These are phyloP conservation scores for Glaucopsyche alexis DNA, from an alignment of 2,888 invertebrate genomes.

Conservation along the genomic window DNA sequence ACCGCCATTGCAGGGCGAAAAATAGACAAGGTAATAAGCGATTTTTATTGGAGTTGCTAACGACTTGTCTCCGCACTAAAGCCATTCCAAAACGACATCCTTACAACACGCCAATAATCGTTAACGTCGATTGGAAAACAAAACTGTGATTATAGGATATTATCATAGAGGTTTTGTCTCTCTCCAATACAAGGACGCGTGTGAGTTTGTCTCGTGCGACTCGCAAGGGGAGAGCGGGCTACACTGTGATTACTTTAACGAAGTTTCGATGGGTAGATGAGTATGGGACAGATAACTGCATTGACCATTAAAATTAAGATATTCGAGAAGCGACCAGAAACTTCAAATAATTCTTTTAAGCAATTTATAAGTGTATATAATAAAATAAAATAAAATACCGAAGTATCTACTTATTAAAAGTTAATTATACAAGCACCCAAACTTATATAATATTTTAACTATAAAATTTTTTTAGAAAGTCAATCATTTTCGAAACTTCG, in stretches of 20 bases:
- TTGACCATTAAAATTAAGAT: conserved; percentile 28
- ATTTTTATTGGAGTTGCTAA: conserved; percentile 71
- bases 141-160: conserved; percentile 83
- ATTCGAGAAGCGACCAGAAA: neutral
- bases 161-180: conserved; percentile 59
- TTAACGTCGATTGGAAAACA: conserved; percentile 84
- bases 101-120: conserved; percentile 85
- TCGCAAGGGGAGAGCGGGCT: conserved; percentile 56
- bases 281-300: conserved; percentile 31
- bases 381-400: no score
- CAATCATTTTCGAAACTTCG: no score
- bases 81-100: conserved; percentile 76
- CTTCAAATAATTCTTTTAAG: no score
- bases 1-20: neutral
- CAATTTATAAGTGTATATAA: neutral
- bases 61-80: conserved; percentile 75
- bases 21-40: conserved; percentile 51
- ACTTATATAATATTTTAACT: no score
- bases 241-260: conserved; percentile 78
- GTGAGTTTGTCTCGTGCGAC: conserved; percentile 56
- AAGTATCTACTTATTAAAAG: neutral
- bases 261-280: conserved; percentile 73
- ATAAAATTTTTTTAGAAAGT: no score
- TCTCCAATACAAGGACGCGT: conserved; percentile 46
- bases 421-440: no score